Percentiles rank a stretch among this genome's conserved stretches.
Evolutionary conservation across 2,113 vertebrate genomes (phyloP).

Genomic region (Plestiodon gilberti): DNA sequence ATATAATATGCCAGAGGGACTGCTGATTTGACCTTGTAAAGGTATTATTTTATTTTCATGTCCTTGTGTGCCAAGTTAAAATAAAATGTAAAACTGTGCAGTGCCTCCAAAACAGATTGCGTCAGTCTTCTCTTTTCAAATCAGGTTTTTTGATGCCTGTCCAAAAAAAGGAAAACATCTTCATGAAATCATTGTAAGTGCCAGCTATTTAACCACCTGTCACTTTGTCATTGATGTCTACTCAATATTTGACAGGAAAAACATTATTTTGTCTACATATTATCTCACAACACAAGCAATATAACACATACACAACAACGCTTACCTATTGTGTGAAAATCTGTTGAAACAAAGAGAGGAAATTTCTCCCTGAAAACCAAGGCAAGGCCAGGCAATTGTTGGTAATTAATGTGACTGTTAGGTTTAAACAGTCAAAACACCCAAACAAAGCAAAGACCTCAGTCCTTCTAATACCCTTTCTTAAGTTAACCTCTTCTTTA

Average conservation of each 20-base stretch:
- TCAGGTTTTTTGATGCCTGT: slow-evolving; percentile 70
- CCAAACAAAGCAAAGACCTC: slow-evolving; percentile 51
- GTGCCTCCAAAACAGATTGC: slow-evolving; percentile 68
- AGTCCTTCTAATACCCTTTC: slow-evolving; percentile 8
- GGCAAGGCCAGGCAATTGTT: slow-evolving; percentile 49
- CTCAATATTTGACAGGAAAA: slow-evolving; percentile 75
- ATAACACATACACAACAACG: slow-evolving; percentile 52
- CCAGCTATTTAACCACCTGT: slow-evolving; percentile 73
- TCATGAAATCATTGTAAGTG: slow-evolving; percentile 74
- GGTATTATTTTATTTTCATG: slow-evolving; percentile 6
- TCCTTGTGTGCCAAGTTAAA: slow-evolving; percentile 23
- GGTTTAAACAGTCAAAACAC: slow-evolving; percentile 54
- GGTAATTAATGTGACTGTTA: slow-evolving; percentile 68
- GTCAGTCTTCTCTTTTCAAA: slow-evolving; percentile 71
- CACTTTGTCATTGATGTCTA: slow-evolving; percentile 71
- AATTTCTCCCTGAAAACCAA: slow-evolving; percentile 62
- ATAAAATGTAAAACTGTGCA: slow-evolving; percentile 46
- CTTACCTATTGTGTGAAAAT: slow-evolving; percentile 72
- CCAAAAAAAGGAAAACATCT: slow-evolving; percentile 68
- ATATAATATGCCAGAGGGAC: slow-evolving; percentile 5
- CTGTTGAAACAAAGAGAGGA: slow-evolving; percentile 52
- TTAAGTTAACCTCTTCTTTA: not conserved
- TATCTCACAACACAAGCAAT: slow-evolving; percentile 65
- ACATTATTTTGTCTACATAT: slow-evolving; percentile 73
- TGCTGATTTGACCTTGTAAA: not conserved